Evolutionary conservation across 2,113 vertebrate genomes (phyloP), one percentile per base, ranked within the genome.

Genomic region (Jacana jacana): DNA sequence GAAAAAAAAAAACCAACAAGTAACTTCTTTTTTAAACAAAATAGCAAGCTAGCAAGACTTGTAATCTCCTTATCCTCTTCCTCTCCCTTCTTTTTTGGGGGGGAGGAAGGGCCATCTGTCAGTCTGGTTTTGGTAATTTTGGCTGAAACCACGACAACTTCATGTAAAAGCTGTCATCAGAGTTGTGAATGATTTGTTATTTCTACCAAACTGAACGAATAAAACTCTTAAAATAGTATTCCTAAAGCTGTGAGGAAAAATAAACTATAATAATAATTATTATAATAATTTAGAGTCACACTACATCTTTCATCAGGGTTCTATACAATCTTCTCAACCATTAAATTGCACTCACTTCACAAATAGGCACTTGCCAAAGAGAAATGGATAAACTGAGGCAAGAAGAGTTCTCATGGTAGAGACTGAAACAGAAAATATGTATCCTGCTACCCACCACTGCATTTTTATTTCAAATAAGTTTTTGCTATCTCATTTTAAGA

Each of bases 1-100:
- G 11, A 8, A n/a, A 68, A 13, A 9, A 31, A 68, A 54, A 90
- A 11, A 1, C 2, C 3, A 24, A 13, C 51, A n/a, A n/a, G n/a
- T 28, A 83, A 77, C 2, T 3, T 70, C n/a, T 77, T 89, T 93
- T 96, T 96, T 82, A 86, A 89, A 88, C 44, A 93, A 95, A 96
- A 61, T 5, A 17, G 64, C 68, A 86, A 91, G 73, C 70, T 92
- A 81, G 80, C 91, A 86, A 80, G 37, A 71, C 73, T n/a, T n/a
- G n/a, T n/a, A n/a, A n/a, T n/a, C n/a, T n/a, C n/a, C n/a, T n/a
- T n/a, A n/a, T n/a, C n/a, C n/a, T n/a, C n/a, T n/a, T n/a, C n/a
- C n/a, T n/a, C n/a, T n/a, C n/a, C n/a, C n/a, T n/a, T n/a, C n/a
- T n/a, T n/a, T n/a, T n/a, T n/a, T n/a, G n/a, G n/a, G n/a, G n/a